A percentile compares a stretch with the other conserved stretches of the same genome.
Conservation (phyloP, 2,113 vertebrate genomes). For the Psammodynastes pulverulentus region DNA sequence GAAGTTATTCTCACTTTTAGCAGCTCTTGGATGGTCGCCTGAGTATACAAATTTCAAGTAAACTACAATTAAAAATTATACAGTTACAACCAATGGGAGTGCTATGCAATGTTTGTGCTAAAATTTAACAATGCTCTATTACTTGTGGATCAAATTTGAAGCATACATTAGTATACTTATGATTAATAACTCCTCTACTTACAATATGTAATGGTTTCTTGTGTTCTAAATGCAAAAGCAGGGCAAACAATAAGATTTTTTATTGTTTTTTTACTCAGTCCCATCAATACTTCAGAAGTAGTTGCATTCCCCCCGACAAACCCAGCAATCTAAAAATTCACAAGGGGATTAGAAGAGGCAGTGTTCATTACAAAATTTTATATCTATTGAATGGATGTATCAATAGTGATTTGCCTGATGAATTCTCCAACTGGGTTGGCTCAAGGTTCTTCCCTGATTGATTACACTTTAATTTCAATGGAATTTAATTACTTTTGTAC, state of each 20-base stretch:
- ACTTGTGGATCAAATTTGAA: neutral
- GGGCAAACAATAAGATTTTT: neutral
- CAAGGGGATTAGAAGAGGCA: neutral
- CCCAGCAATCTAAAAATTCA: neutral
- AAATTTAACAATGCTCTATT: neutral
- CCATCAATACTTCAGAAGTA: neutral
- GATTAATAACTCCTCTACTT: neutral
- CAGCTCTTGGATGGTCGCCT: neutral
- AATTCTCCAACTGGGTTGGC: neutral
- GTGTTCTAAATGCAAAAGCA: neutral
- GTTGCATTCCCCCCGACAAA: neutral
- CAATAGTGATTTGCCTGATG: neutral
- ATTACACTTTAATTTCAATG: neutral
- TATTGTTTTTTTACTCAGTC: neutral
- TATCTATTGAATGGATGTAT: neutral
- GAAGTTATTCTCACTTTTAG: neutral
- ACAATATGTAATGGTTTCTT: neutral
- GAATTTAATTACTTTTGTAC: neutral
- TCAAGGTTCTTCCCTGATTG: neutral
- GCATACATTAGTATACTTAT: neutral
- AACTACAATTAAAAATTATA: neutral
- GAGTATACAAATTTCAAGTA: neutral
- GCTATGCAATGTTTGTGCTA: neutral
- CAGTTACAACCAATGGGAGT: neutral
- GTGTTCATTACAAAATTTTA: neutral